These are phyloP conservation scores for Ptychodera flava DNA, from an alignment of 35 echinoderm and acorn worm genomes.

Conservation along the genomic window DNA sequence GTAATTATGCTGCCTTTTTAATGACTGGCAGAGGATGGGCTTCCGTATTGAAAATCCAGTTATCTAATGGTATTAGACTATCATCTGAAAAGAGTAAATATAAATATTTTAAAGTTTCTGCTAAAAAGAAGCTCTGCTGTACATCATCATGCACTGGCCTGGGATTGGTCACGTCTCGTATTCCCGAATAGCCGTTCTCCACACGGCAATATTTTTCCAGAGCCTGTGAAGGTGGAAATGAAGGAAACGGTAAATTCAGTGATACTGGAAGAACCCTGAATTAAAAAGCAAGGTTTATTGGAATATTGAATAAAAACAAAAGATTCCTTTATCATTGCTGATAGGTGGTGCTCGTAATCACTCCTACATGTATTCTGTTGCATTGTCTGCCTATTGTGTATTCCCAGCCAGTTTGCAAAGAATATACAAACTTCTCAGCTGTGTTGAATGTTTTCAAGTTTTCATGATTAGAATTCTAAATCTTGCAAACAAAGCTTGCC, in stretches of 20 bases:
- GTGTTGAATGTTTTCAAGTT: too few relatives aligned
- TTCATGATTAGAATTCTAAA: too few relatives aligned
- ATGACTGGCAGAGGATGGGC: conserved; percentile 84
- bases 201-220: conserved; percentile 87
- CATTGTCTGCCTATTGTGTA: too few relatives aligned
- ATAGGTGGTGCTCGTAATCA: too few relatives aligned
- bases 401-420: too few relatives aligned
- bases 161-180: conserved; percentile 87
- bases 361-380: too few relatives aligned
- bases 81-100: conserved; percentile 91
- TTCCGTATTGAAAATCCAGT: conserved; percentile 98
- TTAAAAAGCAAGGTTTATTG: too few relatives aligned
- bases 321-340: too few relatives aligned
- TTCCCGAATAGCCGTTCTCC: conserved; percentile 71
- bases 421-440: too few relatives aligned
- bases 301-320: too few relatives aligned
- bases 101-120: conserved; percentile 96
- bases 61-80: conserved; percentile 80
- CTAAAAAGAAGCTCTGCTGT: conserved; percentile 97
- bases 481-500: too few relatives aligned
- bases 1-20: neutral
- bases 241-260: neutral
- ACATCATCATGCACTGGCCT: conserved; percentile 89
- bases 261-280: neutral
- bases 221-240: conserved; percentile 52